These are phyloP conservation scores for Lepidothrix coronata DNA, from an alignment of 2,113 vertebrate genomes.

Conservation along the genomic window DNA sequence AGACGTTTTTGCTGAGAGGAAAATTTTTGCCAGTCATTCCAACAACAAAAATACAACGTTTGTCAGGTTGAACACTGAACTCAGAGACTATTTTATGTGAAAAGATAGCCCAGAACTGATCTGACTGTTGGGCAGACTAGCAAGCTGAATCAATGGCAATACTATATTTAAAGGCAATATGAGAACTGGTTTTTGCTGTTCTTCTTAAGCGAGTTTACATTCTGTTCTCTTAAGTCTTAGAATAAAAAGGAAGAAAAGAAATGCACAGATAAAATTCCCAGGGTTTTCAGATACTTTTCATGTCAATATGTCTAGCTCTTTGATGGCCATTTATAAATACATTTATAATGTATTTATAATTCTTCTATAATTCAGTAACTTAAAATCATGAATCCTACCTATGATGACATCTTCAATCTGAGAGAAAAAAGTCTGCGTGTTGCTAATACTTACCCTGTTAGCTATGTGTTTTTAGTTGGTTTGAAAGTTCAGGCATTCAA, in stretches of 20 bases:
- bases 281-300: background rate
- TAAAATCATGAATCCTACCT: background rate
- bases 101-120: background rate
- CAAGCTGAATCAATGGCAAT: background rate
- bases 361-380: background rate
- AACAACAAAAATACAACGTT: background rate
- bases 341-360: background rate
- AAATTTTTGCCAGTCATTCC: background rate
- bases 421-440: background rate
- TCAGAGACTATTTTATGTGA: background rate
- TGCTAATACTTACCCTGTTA: background rate
- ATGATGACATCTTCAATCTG: background rate
- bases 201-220: background rate
- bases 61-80: background rate
- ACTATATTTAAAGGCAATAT: background rate
- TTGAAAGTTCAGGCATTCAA: background rate
- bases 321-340: background rate
- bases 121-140: background rate
- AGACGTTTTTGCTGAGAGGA: fast-evolving
- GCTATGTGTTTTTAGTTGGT: background rate
- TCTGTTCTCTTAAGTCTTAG: background rate
- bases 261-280: background rate
- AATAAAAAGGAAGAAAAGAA: background rate
- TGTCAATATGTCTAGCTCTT: background rate
- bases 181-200: background rate